Conservation (phyloP, 2,113 vertebrate genomes). For the Corythoichthys haematopterus region DNA sequence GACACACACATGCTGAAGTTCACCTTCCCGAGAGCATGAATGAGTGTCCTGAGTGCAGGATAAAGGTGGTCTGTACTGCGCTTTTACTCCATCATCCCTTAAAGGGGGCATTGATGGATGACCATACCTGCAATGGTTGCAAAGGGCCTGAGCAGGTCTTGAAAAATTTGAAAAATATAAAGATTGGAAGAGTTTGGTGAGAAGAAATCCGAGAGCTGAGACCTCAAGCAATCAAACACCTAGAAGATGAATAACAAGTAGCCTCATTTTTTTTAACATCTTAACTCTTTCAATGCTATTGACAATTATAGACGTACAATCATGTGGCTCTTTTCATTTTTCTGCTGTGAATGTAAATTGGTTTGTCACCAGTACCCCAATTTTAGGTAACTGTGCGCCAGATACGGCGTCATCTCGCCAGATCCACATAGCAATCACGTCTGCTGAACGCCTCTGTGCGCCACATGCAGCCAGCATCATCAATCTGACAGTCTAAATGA, state of each 20-base stretch:
- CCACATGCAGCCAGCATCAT: no score
- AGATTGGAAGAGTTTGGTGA: neutral
- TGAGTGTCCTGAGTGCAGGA: slow-evolving; percentile 65
- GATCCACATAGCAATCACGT: no score
- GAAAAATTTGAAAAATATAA: neutral
- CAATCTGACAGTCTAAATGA: no score
- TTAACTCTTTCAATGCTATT: no score
- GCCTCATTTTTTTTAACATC: no score
- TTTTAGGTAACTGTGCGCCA: no score
- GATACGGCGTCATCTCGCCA: no score
- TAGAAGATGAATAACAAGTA: neutral
- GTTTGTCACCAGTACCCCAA: no score
- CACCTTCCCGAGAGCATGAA: slow-evolving; percentile 62
- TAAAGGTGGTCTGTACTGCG: slow-evolving; percentile 73
- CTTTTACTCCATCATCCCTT: slow-evolving; percentile 61
- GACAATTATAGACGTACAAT: no score
- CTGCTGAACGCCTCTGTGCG: no score
- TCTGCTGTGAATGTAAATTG: no score
- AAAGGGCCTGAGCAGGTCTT: slow-evolving; percentile 12
- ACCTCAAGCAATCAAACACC: neutral
- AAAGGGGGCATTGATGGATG: slow-evolving; percentile 71
- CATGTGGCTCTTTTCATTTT: no score
- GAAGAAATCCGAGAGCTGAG: neutral
- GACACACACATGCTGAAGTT: slow-evolving; percentile 42
- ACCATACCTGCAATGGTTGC: slow-evolving; percentile 22